A percentile compares a stretch with the other conserved stretches of the same genome.
Conservation (phyloP, 2,888 invertebrate species). For the Ypsolopha scabrella region DNA sequence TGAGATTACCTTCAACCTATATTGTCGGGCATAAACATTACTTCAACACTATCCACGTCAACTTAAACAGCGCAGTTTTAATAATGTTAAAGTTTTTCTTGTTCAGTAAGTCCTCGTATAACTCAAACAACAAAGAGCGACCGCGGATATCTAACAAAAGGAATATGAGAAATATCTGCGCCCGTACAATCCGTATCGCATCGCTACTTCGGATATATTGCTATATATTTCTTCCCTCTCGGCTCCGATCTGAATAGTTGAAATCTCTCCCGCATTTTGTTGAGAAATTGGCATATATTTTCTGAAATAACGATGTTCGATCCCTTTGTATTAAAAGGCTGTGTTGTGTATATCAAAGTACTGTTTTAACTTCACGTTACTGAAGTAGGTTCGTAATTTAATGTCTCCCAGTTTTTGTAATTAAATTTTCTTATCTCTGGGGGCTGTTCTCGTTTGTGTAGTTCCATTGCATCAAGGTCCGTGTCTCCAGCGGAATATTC, state of each 20-base stretch:
- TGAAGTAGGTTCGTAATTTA: conserved; percentile 24
- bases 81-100: conserved; percentile 50
- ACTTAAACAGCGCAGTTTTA: conserved; percentile 28
- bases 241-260: conserved; percentile 24
- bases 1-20: too few species aligned
- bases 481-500: conserved; percentile 33
- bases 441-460: conserved; percentile 32
- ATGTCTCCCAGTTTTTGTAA: conserved; percentile 32
- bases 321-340: too few species aligned
- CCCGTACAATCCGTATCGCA: conserved; percentile 48
- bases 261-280: conserved; percentile 14
- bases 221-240: conserved; percentile 50
- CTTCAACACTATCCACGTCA: too few species aligned
- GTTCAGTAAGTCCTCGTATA: conserved; percentile 47
- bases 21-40: too few species aligned
- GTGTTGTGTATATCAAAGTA: too few species aligned
- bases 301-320: not conserved
- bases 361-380: too few species aligned
- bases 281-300: not conserved
- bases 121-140: conserved; percentile 56
- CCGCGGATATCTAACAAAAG: conserved; percentile 52
- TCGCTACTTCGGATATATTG: conserved; percentile 50
- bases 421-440: conserved; percentile 38
- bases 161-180: conserved; percentile 62
- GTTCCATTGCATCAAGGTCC: conserved; percentile 34